phyloP scores from a whole-genome alignment of 2,797 vertebrate genomes.

The Pseudochirops corinnae region DNA sequence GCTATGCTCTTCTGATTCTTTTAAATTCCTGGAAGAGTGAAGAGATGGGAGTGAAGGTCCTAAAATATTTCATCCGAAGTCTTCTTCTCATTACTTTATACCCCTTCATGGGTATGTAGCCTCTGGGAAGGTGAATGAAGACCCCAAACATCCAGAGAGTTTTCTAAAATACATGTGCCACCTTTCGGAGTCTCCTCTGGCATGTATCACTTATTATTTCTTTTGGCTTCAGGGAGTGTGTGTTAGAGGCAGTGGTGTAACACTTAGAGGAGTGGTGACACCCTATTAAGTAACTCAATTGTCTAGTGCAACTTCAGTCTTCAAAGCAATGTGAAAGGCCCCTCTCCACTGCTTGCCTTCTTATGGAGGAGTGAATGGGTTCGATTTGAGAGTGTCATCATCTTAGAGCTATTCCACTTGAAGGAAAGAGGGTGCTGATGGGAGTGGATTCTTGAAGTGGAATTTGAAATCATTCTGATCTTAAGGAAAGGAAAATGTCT shows the following conservation, averaged over 20 bases:
- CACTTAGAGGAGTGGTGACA: not conserved
- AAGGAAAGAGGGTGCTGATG: constrained; percentile 41
- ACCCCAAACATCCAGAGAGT: not conserved
- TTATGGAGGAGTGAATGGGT: not conserved
- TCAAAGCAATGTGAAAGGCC: not conserved
- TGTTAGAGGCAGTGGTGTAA: not conserved
- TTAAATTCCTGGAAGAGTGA: not conserved
- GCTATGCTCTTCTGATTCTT: not conserved
- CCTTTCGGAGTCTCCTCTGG: not conserved
- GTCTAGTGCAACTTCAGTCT: not conserved
- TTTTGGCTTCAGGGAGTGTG: not conserved
- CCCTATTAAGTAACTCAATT: not conserved
- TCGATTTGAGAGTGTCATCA: not conserved
- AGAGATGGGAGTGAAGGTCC: not conserved
- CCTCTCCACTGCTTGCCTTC: constrained; percentile 18
- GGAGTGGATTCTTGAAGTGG: constrained; percentile 24
- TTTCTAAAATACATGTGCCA: not conserved
- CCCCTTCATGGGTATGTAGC: not conserved
- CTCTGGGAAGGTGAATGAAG: not conserved
- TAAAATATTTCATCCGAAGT: not conserved
- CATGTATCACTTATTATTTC: not conserved
- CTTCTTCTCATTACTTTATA: not conserved
- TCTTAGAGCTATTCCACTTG: constrained; percentile 24
- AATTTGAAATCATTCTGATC: constrained; percentile 23
- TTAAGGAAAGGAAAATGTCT: constrained; percentile 2